Base-by-base conservation (phyloP, 2,888 invertebrate species). In the Ellobium chinense region DNA sequence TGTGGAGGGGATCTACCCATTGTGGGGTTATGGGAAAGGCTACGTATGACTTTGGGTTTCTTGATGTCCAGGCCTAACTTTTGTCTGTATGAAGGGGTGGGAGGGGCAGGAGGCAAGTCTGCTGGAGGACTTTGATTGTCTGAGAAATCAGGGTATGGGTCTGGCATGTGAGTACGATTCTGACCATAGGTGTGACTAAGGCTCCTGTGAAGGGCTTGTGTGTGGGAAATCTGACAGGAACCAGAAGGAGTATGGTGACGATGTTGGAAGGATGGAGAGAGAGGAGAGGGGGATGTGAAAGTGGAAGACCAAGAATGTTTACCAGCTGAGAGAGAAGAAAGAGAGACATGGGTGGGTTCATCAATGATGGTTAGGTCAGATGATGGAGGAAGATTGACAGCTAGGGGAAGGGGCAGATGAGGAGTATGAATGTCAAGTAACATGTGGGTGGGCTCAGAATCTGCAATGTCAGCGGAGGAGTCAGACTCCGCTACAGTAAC, bases 61-160 rank as follows among this genome's bases (percentile, higher is more conserved):
- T 21, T 46, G 5, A 37, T 27, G 27, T 74, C 80, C 9, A 80
- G 62, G 1, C 80, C 69, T 24, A 80, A 24, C 37, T 70, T 80
- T 31, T 80, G 69, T 21, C 80, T 36, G 56, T 80, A 80, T 12
- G 80, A 80, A 9, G 80, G 80, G 34, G 80, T 75, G 27, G 80
- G 80, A 7, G 80, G 80, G 34, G 80, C 80, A 5, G 80, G 80
- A n/a, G 80, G 80, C 2, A 80, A 60, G 36, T 80, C 80, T 1
- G 75, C 80, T 7, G 80, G 80, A 9, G 80, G 80, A 54, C 80
- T 80, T n/a, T 75, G 80, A 39, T 34, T 79, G 24, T 80, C 75
- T 14, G 56, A 29, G 18, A 63, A 27, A 46, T 46, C n/a, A 1
- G 80, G 66, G 21, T 63, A 54, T 14, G 5, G 39, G 27, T 12